Base-by-base conservation (phyloP, 1,140 invertebrate species). In the Diuraphis noxia region DNA sequence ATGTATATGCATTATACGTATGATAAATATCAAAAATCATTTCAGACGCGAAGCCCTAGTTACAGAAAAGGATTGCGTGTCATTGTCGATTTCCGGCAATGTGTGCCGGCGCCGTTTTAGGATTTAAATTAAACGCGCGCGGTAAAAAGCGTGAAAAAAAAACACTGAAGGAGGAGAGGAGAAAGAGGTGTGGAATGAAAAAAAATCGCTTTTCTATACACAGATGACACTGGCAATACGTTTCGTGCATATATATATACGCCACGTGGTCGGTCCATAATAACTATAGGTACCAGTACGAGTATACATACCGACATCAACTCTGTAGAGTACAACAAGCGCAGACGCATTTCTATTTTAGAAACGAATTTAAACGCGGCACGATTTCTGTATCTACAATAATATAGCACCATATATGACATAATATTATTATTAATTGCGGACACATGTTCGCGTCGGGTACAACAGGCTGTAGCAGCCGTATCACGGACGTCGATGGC, bases 11-110 rank as follows among this genome's bases (percentile, higher is more conserved):
- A 49, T 23, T 23, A 30, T 56, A 56, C 52, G 43, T 46, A 79
- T 79, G 77, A 36, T 79, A 36, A 79, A 40, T 82, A 56, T 38
- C 17, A 89, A 72, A 89, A 79, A 89, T 43, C 40, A n/a, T 90
- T 79, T n/a, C 40, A 25, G 30, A 79, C 88, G 30, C n/a, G 79
- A 85, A 86, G 9, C 85, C 34, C 21, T 10, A 40, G 88, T 90
- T 41, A 90, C 63, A 43, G 88, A 49, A 81, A 90, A 90, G 72
- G 72, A 90, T 90, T 90, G 23, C 23, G 41, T 90, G 88, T 90
- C 88, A 90, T 79, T 38, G 72, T 90, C 72, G 63, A 81, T 90
- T 90, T 90, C 88, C 88, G 88, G 72, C 88, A 81, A 49, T 90
- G 77, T 90, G 63, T 90, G 72, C n/a, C 43, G 88, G 72, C 77